A percentile compares a stretch with the other conserved stretches of the same genome.
Evolutionary conservation across 2,888 invertebrate genomes (phyloP).

Genomic region (Cheiracanthium punctorium): DNA sequence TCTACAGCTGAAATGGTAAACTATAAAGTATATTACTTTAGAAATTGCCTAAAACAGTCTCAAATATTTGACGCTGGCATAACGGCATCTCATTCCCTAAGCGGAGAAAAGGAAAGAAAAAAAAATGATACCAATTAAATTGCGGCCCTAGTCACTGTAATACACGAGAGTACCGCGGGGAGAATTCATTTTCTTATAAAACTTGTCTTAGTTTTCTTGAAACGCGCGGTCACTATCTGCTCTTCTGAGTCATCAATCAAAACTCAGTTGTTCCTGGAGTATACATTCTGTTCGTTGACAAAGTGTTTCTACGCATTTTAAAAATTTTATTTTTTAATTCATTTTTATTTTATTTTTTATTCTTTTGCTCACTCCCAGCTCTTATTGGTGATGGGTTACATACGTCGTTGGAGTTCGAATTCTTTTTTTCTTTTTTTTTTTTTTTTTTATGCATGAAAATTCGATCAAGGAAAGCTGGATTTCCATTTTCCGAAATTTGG

Average conservation of each 20-base stretch:
- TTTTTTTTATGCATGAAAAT: constrained; percentile 6
- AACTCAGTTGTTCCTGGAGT: constrained; percentile 36
- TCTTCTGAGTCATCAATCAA: constrained; percentile 44
- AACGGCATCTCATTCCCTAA: neutral
- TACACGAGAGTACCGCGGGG: constrained; percentile 2
- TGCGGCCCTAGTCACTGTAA: neutral
- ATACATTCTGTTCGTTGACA: constrained; percentile 46
- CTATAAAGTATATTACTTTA: too few species aligned
- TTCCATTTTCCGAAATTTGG: constrained; percentile 9
- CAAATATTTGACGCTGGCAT: too few species aligned
- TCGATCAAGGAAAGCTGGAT: neutral
- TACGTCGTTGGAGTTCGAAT: neutral
- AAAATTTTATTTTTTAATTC: constrained; percentile 4
- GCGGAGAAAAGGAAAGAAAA: neutral
- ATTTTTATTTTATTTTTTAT: neutral
- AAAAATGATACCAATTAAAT: constrained; percentile 18
- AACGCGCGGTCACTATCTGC: constrained; percentile 45
- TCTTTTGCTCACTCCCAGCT: neutral
- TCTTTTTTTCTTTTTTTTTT: too few species aligned
- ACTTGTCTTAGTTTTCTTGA: constrained; percentile 21
- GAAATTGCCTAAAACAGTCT: too few species aligned
- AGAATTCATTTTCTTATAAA: constrained; percentile 17
- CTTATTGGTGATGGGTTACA: constrained; percentile 30
- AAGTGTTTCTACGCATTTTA: constrained; percentile 55
- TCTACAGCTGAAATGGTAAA: too few species aligned